Percentiles rank a stretch among this genome's conserved stretches.
phyloP scores from a whole-genome alignment of 2,113 vertebrate genomes.

The Pollachius pollachius region DNA sequence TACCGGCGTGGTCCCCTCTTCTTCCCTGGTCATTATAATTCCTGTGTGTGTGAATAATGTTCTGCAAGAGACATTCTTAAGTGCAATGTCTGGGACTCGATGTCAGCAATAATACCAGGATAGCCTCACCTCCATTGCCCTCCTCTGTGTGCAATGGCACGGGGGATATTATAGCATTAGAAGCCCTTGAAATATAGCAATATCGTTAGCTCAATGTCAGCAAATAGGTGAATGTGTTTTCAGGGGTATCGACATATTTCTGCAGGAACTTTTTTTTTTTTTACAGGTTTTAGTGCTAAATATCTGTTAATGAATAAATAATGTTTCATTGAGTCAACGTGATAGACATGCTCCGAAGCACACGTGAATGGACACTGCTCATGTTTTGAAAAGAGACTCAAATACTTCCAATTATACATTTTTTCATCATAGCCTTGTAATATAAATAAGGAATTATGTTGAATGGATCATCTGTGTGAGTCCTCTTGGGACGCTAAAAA shows the following conservation, averaged over 20 bases:
- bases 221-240: conserved; percentile 25
- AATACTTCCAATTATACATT: too few relatives aligned
- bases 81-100: conserved; percentile 67
- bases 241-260: conserved; percentile 7
- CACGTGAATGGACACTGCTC: background rate
- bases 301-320: conserved; percentile 31
- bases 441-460: conserved; percentile 4
- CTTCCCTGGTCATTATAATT: conserved; percentile 51
- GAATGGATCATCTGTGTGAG: conserved; percentile 40
- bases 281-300: conserved; percentile 21
- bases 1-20: conserved; percentile 33
- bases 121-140: conserved; percentile 42
- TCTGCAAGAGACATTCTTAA: conserved; percentile 67
- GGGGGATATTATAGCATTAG: conserved; percentile 59
- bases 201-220: conserved; percentile 56
- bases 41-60: conserved; percentile 67
- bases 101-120: conserved; percentile 70
- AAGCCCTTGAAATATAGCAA: conserved; percentile 51
- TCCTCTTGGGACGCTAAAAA: conserved; percentile 38
- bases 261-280: conserved; percentile 17
- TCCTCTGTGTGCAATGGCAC: conserved; percentile 54
- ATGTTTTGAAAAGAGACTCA: too few relatives aligned
- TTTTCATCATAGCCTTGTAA: too few relatives aligned
- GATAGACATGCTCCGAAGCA: background rate
- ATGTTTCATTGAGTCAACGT: conserved; percentile 26